Conservation (phyloP, 2,888 invertebrate genomes). For the Acanthoscelides obtectus region DNA sequence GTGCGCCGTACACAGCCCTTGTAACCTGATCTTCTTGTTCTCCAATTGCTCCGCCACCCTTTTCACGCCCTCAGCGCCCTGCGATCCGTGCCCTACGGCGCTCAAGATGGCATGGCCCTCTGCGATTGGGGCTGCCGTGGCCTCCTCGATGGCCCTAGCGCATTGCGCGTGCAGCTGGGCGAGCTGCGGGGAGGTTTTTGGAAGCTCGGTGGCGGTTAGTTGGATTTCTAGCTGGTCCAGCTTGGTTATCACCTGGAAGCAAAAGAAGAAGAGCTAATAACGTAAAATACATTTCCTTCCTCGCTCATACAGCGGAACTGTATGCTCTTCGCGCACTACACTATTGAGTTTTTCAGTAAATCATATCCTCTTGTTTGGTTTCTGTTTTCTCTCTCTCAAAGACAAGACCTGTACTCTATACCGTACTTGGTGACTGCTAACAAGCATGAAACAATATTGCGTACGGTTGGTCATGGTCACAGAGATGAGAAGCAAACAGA, state of each 20-base stretch:
- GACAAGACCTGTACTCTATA: too few species aligned
- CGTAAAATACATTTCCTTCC: too few species aligned
- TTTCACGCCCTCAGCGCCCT: constrained; percentile 54
- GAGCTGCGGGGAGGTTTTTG: constrained; percentile 61
- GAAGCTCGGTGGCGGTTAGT: constrained; percentile 60
- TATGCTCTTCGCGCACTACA: too few species aligned
- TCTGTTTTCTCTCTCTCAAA: too few species aligned
- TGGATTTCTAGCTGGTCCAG: constrained; percentile 72
- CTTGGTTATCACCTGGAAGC: constrained; percentile 60
- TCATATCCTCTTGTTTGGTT: too few species aligned
- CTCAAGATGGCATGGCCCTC: constrained; percentile 71
- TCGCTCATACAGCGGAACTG: too few species aligned
- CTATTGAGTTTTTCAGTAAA: too few species aligned
- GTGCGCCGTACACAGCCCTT: constrained; percentile 61
- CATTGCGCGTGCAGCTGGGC: constrained; percentile 65
- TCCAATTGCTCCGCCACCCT: constrained; percentile 68
- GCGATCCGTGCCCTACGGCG: constrained; percentile 57
- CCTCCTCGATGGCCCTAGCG: constrained; percentile 60
- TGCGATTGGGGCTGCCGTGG: constrained; percentile 61
- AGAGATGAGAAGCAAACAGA: too few species aligned
- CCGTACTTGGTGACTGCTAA: too few species aligned
- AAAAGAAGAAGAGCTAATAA: too few species aligned
- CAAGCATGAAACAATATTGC: too few species aligned
- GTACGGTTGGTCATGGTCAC: too few species aligned
- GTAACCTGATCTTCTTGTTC: constrained; percentile 63